phyloP scores from a whole-genome alignment of 2,113 vertebrate genomes.

The Pseudorectes ferrugineus region DNA sequence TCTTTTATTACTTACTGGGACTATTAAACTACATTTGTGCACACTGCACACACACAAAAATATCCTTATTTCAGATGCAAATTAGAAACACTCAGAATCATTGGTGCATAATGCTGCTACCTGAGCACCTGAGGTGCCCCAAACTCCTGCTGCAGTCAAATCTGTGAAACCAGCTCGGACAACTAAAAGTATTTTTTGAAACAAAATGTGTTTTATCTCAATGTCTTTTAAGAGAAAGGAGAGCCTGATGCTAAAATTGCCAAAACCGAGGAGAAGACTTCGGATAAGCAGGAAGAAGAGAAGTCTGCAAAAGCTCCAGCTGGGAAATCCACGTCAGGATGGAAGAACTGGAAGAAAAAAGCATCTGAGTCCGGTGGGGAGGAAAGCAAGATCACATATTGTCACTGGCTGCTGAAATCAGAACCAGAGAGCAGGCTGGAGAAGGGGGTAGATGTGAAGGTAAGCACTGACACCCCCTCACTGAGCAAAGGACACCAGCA shows the following conservation, averaged over 20 bases:
- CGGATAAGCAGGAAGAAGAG: constrained; percentile 4
- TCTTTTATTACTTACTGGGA: background rate
- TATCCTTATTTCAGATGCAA: background rate
- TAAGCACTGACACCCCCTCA: constrained; percentile 31
- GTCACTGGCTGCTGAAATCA: constrained; percentile 93
- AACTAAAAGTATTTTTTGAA: background rate
- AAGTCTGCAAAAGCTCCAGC: background rate
- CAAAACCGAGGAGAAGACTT: constrained; percentile 18
- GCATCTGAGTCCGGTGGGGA: background rate
- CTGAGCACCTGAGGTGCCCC: background rate
- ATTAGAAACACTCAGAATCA: background rate
- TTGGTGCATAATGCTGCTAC: background rate
- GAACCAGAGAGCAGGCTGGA: constrained; percentile 92
- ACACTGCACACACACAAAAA: background rate
- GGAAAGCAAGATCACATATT: constrained; percentile 35
- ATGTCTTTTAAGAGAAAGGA: constrained; percentile 49
- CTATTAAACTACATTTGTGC: background rate
- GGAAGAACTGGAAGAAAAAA: constrained; percentile 30
- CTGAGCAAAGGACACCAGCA: background rate
- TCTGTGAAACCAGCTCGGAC: background rate
- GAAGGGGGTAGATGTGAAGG: constrained; percentile 92
- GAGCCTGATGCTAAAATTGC: constrained; percentile 48
- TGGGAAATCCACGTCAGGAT: constrained; percentile 29
- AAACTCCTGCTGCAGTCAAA: background rate
- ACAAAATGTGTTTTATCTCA: background rate